Conservation (phyloP, 1,140 invertebrate species). For the Tetramorium simillimum region DNA sequence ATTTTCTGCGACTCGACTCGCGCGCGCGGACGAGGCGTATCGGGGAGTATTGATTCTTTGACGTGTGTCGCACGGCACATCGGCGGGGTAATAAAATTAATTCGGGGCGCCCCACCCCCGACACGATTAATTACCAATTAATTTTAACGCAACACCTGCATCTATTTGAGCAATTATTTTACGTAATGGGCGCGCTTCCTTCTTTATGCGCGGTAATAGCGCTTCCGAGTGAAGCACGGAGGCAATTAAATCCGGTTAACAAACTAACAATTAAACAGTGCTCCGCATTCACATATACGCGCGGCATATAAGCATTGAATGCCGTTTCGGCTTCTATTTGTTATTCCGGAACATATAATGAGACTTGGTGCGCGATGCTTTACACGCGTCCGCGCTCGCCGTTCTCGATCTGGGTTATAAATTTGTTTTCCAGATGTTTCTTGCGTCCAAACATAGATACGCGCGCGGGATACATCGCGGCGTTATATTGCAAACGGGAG, state of each 20-base stretch:
- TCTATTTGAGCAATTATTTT: constrained; percentile 59
- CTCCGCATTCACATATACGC: constrained; percentile 36
- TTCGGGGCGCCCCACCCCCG: not conserved
- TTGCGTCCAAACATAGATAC: constrained; percentile 31
- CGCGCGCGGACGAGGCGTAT: not conserved
- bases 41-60: constrained; percentile 38
- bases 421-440: constrained; percentile 47
- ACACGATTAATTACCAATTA: constrained; percentile 56
- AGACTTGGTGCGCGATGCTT: constrained; percentile 44
- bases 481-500: not conserved
- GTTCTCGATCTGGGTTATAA: constrained; percentile 50
- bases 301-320: constrained; percentile 7
- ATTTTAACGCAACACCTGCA: constrained; percentile 55
- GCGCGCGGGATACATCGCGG: not conserved
- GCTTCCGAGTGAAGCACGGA: constrained; percentile 45
- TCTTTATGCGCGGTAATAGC: constrained; percentile 56
- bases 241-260: constrained; percentile 59
- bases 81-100: constrained; percentile 39
- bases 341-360: constrained; percentile 47
- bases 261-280: constrained; percentile 59
- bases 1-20: constrained; percentile 23
- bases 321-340: constrained; percentile 45
- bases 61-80: not conserved
- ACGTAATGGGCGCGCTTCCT: constrained; percentile 51
- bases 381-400: constrained; percentile 28